These are phyloP conservation scores for Drepana falcataria DNA, from an alignment of 2,888 invertebrate genomes.

Conservation along the genomic window DNA sequence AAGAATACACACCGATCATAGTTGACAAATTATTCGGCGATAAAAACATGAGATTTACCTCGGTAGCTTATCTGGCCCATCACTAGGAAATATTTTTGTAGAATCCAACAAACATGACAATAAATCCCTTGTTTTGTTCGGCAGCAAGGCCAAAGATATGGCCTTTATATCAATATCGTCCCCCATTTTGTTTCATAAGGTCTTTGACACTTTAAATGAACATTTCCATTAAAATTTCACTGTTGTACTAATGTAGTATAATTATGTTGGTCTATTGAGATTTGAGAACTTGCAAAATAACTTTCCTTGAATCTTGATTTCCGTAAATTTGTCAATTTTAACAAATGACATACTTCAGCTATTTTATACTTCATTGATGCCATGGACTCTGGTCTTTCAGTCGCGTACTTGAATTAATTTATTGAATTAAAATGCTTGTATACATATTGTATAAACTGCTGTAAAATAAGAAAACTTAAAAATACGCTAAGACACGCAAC, in stretches of 20 bases:
- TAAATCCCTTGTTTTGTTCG: conserved; percentile 61
- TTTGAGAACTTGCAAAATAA: too few species aligned
- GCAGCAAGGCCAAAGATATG: conserved; percentile 60
- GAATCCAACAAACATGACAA: conserved; percentile 82
- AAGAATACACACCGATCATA: not conserved
- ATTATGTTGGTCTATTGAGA: too few species aligned
- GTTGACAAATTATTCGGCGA: not conserved
- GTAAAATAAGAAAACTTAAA: too few species aligned
- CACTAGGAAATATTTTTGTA: conserved; percentile 81
- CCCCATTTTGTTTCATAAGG: conserved; percentile 22
- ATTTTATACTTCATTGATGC: too few species aligned
- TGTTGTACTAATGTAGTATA: not conserved
- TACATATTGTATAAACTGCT: too few species aligned
- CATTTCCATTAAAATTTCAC: conserved; percentile 1
- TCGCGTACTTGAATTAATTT: too few species aligned
- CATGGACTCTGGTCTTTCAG: too few species aligned
- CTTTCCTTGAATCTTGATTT: too few species aligned
- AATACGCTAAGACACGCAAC: too few species aligned
- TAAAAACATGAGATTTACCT: conserved; percentile 29
- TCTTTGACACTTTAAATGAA: not conserved
- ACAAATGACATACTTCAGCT: too few species aligned
- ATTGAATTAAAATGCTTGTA: too few species aligned
- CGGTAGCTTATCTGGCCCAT: conserved; percentile 55
- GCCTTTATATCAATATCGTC: conserved; percentile 42
- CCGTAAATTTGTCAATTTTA: too few species aligned